These are phyloP conservation scores for Diplolepis rosae DNA, from an alignment of 2,888 invertebrate genomes.

Conservation along the genomic window DNA sequence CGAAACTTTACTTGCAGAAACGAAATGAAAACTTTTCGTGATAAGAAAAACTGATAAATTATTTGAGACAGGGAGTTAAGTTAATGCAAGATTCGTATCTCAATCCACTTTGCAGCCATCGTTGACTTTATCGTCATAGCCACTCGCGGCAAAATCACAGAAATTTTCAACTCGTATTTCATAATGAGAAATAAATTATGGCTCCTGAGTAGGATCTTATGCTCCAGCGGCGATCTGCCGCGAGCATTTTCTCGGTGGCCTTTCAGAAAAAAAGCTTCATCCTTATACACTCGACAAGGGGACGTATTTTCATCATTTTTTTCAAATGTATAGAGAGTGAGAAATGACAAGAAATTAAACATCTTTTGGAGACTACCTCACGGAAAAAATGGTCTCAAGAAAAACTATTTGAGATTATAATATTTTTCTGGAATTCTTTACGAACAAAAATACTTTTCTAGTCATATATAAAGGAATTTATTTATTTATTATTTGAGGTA, in stretches of 20 bases:
- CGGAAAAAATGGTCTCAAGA: too few species aligned
- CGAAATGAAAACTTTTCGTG: too few species aligned
- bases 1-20: too few species aligned
- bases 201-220: constrained; percentile 3
- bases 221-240: background rate
- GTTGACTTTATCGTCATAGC: background rate
- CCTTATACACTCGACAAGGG: background rate
- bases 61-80: background rate
- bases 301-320: background rate
- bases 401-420: too few species aligned
- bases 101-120: background rate
- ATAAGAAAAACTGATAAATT: background rate
- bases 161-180: constrained; percentile 12
- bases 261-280: constrained; percentile 9
- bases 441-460: too few species aligned
- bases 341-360: too few species aligned
- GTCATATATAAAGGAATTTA: too few species aligned
- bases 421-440: too few species aligned
- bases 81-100: background rate
- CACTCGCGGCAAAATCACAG: constrained; percentile 8
- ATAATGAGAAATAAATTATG: constrained; percentile 23
- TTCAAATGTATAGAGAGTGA: background rate
- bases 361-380: too few species aligned
- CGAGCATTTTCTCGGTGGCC: constrained; percentile 5
- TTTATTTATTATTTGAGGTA: too few species aligned